These are phyloP conservation scores for Darevskia mixta DNA, from an alignment of 2,797 vertebrate species.

Conservation along the genomic window DNA sequence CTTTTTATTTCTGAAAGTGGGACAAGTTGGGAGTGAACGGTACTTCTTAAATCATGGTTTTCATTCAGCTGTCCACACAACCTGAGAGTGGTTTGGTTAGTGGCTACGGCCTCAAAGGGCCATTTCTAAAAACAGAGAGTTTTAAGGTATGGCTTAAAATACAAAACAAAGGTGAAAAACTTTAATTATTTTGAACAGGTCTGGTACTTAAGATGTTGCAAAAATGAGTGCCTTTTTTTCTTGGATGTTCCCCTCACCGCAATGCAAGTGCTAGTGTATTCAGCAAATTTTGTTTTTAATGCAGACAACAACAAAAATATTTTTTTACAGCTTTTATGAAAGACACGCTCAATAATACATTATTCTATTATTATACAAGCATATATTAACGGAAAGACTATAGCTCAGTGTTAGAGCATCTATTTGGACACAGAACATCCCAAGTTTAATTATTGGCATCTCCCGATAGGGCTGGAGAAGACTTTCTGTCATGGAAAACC, in stretches of 20 bases:
- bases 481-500: too few species aligned
- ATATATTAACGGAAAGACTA: too few species aligned
- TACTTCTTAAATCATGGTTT: background rate
- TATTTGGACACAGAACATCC: too few species aligned
- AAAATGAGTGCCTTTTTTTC: background rate
- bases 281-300: background rate
- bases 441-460: too few species aligned
- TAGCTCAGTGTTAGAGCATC: too few species aligned
- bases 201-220: background rate
- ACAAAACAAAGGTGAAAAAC: background rate
- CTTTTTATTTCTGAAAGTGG: background rate
- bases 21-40: background rate
- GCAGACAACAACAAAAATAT: background rate
- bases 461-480: too few species aligned
- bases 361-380: background rate
- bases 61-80: background rate
- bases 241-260: too few species aligned
- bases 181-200: background rate
- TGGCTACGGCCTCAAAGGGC: background rate
- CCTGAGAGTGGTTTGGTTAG: background rate
- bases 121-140: background rate
- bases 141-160: background rate
- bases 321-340: background rate
- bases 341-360: background rate
- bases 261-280: background rate